Percentiles rank a stretch among this genome's conserved stretches.
phyloP scores from a whole-genome alignment of 2,113 vertebrate genomes.

The Nicator chloris region DNA sequence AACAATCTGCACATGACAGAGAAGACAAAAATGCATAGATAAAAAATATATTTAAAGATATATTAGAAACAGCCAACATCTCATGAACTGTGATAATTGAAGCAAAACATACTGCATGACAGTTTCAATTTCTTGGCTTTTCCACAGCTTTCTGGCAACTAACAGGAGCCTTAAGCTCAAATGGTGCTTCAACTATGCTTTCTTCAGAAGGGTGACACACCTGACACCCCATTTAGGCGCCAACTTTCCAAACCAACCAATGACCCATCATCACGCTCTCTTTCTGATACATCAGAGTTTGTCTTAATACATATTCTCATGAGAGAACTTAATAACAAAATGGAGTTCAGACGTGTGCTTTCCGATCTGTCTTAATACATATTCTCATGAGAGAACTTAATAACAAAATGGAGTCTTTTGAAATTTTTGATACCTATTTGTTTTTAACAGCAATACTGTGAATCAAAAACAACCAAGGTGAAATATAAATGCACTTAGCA shows the following conservation, averaged over 20 bases:
- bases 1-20: background rate
- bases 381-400: background rate
- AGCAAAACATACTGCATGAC: background rate
- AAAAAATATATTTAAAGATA: background rate
- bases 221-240: background rate
- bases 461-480: background rate
- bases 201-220: background rate
- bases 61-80: background rate
- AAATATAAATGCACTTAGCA: no score
- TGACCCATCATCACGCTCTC: background rate
- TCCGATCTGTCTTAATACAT: background rate
- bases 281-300: background rate
- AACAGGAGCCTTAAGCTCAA: background rate
- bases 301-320: background rate
- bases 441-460: background rate
- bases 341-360: no score
- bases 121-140: background rate
- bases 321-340: background rate
- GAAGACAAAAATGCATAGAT: background rate
- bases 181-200: background rate
- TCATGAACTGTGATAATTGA: background rate
- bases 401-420: background rate
- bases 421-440: background rate
- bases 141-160: background rate
- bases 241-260: background rate